Percentiles rank a stretch among this genome's conserved stretches.
Evolutionary conservation across 1,140 invertebrate species (phyloP).

Genomic region (Drosophila auraria): DNA sequence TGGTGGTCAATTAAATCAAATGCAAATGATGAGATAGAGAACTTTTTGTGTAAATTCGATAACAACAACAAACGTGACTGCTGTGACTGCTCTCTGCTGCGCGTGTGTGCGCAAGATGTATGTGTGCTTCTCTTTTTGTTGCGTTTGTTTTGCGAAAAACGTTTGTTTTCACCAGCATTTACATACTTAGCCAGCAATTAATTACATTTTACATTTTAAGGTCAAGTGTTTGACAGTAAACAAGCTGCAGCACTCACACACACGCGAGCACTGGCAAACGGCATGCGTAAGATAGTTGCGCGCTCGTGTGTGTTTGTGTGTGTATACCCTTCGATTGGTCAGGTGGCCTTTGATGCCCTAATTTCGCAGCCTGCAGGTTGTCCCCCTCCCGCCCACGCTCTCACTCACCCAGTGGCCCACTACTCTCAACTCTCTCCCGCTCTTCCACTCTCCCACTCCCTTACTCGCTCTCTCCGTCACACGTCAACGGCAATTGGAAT

Average conservation of each 20-base stretch:
- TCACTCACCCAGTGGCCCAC: neutral
- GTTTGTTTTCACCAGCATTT: slow-evolving; percentile 54
- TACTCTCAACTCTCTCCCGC: neutral
- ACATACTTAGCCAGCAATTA: slow-evolving; percentile 72
- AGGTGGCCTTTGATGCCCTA: slow-evolving; percentile 81
- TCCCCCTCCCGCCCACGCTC: neutral
- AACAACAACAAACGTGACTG: slow-evolving; percentile 48
- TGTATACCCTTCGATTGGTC: slow-evolving; percentile 74
- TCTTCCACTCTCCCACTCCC: slow-evolving; percentile 9
- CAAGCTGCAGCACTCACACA: slow-evolving; percentile 13
- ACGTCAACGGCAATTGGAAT: slow-evolving; percentile 68
- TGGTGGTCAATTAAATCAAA: slow-evolving; percentile 74
- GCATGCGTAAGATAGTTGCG: slow-evolving; percentile 16
- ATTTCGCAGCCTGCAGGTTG: slow-evolving; percentile 52
- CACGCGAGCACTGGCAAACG: slow-evolving; percentile 8
- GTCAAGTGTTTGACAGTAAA: slow-evolving; percentile 63
- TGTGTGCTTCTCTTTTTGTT: slow-evolving; percentile 23
- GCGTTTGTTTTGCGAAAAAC: slow-evolving; percentile 15
- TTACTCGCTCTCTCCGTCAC: slow-evolving; percentile 31
- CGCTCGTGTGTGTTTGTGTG: slow-evolving; percentile 13
- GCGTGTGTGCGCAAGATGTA: slow-evolving; percentile 29
- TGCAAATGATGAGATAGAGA: slow-evolving; percentile 70
- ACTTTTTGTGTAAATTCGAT: slow-evolving; percentile 65
- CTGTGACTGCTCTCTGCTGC: slow-evolving; percentile 3
- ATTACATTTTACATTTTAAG: slow-evolving; percentile 70